Base-by-base conservation (phyloP, 2,113 vertebrate species). In the Vanacampus margaritifer region DNA sequence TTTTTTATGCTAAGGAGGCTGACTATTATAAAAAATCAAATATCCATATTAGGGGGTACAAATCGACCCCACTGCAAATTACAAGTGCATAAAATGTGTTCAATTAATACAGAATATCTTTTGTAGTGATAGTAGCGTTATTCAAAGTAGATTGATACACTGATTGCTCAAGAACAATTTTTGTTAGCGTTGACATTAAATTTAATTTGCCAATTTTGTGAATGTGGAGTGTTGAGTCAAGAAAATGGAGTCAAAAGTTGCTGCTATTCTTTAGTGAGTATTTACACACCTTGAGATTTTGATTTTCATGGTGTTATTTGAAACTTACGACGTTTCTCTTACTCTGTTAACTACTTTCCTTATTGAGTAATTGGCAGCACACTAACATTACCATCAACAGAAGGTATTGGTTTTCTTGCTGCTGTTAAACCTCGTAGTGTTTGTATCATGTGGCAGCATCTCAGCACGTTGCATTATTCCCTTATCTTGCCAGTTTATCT, bases 401-500 rank as follows among this genome's bases (percentile, higher is more conserved):
- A 74, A 82, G 71, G 59, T 81, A 82, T 80, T 75, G 74, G 78
- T 87, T 56, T 56, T 56, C 5, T 56, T 28, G 6, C 53, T 16
- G 24, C 28, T 65, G 87, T 88, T 87, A 87, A 83, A 81, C 73
- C 74, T 79, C 50, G 67, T 88, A 17, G 43, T 45, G 43, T 17
- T 71, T 43, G 76, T 78, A 81, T 90, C 79, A 76, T 81, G 80
- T 82, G 37, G 75, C 80, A 80, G 78, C 73, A 82, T 83, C 84
- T 87, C 84, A 86, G 83, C 76, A 16, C 87, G 81, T 87, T 85
- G 83, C 79, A 90, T 90, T 90, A 89, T 90, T 88, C 82, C 84
- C 85, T 88, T 86, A 84, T 91, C 86, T 87, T 81, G 82, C 84
- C 85, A 79, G 76, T 84, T 87, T 89, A 91, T 93, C 91, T 87